These are phyloP conservation scores for Rhingia campestris DNA, from an alignment of 2,888 invertebrate genomes.

Conservation along the genomic window DNA sequence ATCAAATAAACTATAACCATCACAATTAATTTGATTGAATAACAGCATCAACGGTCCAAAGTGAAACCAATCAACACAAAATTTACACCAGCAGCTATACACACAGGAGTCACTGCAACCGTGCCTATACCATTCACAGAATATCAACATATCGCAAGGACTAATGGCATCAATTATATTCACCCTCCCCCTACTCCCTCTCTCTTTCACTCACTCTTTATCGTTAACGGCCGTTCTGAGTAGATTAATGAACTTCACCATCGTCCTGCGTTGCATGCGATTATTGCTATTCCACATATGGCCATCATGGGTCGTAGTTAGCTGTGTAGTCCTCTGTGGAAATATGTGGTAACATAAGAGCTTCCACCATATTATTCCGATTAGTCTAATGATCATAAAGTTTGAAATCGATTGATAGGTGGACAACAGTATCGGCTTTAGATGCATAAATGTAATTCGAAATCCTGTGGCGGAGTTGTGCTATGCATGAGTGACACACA, in stretches of 20 bases:
- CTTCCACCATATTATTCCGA: slow-evolving; percentile 20
- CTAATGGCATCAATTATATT: slow-evolving; percentile 50
- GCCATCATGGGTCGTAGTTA: neutral
- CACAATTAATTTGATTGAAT: slow-evolving; percentile 55
- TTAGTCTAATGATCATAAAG: slow-evolving; percentile 37
- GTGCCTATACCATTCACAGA: slow-evolving; percentile 7
- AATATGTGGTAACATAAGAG: slow-evolving; percentile 3
- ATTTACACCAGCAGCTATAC: slow-evolving; percentile 42
- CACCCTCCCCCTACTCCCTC: too few relatives aligned
- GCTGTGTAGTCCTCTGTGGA: neutral
- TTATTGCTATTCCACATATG: slow-evolving; percentile 45
- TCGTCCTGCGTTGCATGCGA: slow-evolving; percentile 47
- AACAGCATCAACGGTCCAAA: slow-evolving; percentile 34
- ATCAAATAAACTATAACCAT: slow-evolving; percentile 45
- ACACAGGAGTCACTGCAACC: neutral
- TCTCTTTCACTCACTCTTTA: neutral
- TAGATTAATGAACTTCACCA: slow-evolving; percentile 56
- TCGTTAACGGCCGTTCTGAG: slow-evolving; percentile 46
- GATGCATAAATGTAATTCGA: neutral
- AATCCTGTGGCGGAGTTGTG: neutral
- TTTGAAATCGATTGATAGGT: slow-evolving; percentile 51
- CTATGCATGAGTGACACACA: too few relatives aligned
- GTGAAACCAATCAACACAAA: slow-evolving; percentile 49
- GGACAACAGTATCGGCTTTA: neutral
- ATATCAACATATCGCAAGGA: slow-evolving; percentile 14